A percentile compares a stretch with the other conserved stretches of the same genome.
These are phyloP conservation scores for Decapterus maruadsi DNA, from an alignment of 2,797 vertebrate genomes.

Conservation along the genomic window DNA sequence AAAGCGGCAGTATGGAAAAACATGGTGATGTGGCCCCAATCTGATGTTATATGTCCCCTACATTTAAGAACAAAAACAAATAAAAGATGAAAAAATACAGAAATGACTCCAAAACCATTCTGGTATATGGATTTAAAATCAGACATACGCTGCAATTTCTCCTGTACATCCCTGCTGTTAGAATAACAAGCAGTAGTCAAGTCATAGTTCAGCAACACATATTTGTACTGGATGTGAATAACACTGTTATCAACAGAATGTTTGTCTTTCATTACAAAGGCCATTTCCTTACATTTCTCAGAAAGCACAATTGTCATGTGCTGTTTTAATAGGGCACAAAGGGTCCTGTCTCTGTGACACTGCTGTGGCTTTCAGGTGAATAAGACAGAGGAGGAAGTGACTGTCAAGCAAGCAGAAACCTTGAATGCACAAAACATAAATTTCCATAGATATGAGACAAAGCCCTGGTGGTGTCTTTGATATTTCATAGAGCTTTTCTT, in stretches of 20 bases:
- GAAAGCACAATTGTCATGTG: neutral
- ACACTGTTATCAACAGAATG: neutral
- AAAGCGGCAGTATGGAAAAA: too few species aligned
- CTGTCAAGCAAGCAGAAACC: slow-evolving; percentile 13
- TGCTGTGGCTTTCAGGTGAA: slow-evolving; percentile 28
- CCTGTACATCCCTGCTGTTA: slow-evolving; percentile 18
- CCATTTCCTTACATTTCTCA: slow-evolving; percentile 6
- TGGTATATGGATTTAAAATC: slow-evolving; percentile 26
- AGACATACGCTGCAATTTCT: slow-evolving; percentile 15
- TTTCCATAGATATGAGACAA: slow-evolving; percentile 78
- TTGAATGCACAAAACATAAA: slow-evolving; percentile 56
- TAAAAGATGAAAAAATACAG: neutral
- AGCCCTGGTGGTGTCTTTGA: slow-evolving; percentile 56
- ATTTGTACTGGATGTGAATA: neutral
- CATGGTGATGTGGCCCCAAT: too few species aligned
- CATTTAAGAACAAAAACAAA: too few species aligned
- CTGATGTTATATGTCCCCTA: too few species aligned
- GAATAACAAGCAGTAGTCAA: slow-evolving; percentile 7
- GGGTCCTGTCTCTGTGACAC: neutral
- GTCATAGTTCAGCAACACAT: neutral
- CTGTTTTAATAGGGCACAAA: slow-evolving; percentile 5
- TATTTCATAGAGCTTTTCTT: slow-evolving; percentile 69
- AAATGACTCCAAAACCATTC: slow-evolving; percentile 2
- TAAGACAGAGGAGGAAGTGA: slow-evolving; percentile 25
- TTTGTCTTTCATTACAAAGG: slow-evolving; percentile 11